These are phyloP conservation scores for Ceratosolen solmsi DNA, from an alignment of 1,140 invertebrate genomes.

Conservation along the genomic window DNA sequence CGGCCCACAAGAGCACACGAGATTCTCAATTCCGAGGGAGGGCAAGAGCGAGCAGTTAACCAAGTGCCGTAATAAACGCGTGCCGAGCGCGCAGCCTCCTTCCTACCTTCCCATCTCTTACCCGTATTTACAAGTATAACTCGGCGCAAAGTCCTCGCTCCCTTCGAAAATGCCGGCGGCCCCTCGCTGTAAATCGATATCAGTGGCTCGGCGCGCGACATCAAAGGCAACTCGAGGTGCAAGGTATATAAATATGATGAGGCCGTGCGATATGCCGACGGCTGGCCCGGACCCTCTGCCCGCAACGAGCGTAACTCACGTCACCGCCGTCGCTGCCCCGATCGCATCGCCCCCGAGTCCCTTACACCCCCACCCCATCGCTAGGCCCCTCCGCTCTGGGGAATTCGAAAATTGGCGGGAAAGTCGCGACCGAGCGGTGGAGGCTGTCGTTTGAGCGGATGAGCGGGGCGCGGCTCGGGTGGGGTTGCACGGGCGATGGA, in stretches of 20 bases:
- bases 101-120: neutral
- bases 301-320: constrained; percentile 59
- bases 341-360: constrained; percentile 57
- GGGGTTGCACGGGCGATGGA: too few relatives aligned
- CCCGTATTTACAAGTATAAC: neutral
- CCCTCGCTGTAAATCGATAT: constrained; percentile 7
- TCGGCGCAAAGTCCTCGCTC: neutral
- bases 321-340: constrained; percentile 54
- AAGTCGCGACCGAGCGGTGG: neutral
- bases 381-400: neutral
- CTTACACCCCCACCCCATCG: neutral
- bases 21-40: too few relatives aligned
- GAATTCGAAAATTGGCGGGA: neutral
- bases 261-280: constrained; percentile 39
- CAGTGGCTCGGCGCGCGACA: constrained; percentile 12
- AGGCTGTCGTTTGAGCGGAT: too few relatives aligned
- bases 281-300: constrained; percentile 17
- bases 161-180: neutral
- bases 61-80: neutral
- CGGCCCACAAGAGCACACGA: too few relatives aligned
- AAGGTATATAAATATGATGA: constrained; percentile 60
- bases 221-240: constrained; percentile 49
- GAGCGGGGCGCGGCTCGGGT: too few relatives aligned
- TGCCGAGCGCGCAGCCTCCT: too few relatives aligned
- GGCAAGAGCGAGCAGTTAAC: neutral